Evolutionary conservation across 2,888 invertebrate genomes (phyloP).

Genomic region (Rhynchonema sp.): DNA sequence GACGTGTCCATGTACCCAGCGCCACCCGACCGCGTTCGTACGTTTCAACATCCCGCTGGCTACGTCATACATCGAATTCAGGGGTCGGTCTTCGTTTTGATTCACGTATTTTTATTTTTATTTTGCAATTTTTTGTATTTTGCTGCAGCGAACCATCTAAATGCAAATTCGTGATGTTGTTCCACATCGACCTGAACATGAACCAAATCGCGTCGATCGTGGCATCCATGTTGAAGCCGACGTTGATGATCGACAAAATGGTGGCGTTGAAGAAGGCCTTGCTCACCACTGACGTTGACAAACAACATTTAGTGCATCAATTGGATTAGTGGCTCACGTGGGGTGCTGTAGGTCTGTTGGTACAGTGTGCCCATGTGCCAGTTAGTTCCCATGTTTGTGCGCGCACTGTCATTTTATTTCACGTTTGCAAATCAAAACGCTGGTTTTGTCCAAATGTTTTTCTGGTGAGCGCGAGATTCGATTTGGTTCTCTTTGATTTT

Average conservation of each 20-base stretch:
- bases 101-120: not conserved
- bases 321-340: too few species aligned
- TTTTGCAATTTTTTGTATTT: not conserved
- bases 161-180: not conserved
- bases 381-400: too few species aligned
- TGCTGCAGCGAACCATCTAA: not conserved
- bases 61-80: not conserved
- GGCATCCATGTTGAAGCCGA: constrained; percentile 3
- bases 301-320: too few species aligned
- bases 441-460: too few species aligned
- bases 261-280: too few species aligned
- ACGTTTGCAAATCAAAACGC: too few species aligned
- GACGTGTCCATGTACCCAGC: not conserved
- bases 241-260: constrained; percentile 1
- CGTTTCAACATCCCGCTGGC: constrained; percentile 2
- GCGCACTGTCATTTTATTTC: too few species aligned
- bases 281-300: too few species aligned
- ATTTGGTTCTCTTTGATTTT: too few species aligned
- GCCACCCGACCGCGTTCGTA: not conserved
- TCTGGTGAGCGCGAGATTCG: too few species aligned
- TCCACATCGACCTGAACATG: constrained; percentile 5
- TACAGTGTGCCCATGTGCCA: too few species aligned
- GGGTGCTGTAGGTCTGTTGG: too few species aligned
- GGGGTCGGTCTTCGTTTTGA: not conserved
- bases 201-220: not conserved